Evolutionary conservation across 2,113 vertebrate species (phyloP).

Genomic region (Oxygymnocypris stewartii): DNA sequence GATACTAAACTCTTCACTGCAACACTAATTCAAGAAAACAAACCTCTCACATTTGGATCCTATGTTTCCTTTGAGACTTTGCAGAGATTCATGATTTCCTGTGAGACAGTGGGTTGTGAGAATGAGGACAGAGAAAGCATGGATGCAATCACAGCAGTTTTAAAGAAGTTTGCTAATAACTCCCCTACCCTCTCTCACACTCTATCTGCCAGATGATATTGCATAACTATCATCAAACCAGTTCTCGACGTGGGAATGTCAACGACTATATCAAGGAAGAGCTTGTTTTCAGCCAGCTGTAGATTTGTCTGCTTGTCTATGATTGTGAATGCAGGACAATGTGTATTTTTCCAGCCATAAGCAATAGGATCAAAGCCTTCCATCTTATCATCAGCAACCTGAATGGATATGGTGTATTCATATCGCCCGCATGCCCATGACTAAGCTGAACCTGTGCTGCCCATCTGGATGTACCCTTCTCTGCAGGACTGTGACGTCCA

Average conservation of each 20-base stretch:
- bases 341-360: constrained; percentile 34
- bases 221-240: constrained; percentile 38
- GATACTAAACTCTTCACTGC: constrained; percentile 18
- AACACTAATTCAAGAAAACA: constrained; percentile 18
- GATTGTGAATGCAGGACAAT: constrained; percentile 36
- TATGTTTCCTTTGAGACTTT: background rate
- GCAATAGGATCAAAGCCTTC: constrained; percentile 45
- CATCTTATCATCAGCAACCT: constrained; percentile 38
- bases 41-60: constrained; percentile 17
- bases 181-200: constrained; percentile 20
- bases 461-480: background rate
- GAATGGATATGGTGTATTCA: constrained; percentile 35
- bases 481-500: background rate
- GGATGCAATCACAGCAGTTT: constrained; percentile 20
- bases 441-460: background rate
- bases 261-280: constrained; percentile 15
- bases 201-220: constrained; percentile 36
- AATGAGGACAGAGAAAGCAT: constrained; percentile 14
- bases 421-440: background rate
- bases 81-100: constrained; percentile 41
- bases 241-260: constrained; percentile 21
- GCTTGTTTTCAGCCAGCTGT: constrained; percentile 37
- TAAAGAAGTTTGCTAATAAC: constrained; percentile 41
- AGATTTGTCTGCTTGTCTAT: constrained; percentile 23
- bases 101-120: constrained; percentile 42